Percentiles rank a stretch among this genome's conserved stretches.
Evolutionary conservation across 2,113 vertebrate species (phyloP).

Genomic region (Scolopax mira): DNA sequence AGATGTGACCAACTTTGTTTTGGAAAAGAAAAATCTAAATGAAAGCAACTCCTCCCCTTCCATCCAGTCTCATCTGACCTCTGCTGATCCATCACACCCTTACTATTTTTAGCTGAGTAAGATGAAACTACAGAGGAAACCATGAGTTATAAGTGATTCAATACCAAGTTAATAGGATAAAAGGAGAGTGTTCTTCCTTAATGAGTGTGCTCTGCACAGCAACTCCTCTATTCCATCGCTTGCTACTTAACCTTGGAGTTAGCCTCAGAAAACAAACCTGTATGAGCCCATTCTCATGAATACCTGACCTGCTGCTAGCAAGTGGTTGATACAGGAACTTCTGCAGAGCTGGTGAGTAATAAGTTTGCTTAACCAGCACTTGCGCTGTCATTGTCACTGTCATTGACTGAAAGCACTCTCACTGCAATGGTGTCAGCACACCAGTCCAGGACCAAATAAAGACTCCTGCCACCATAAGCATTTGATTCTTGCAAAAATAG

Average conservation of each 20-base stretch:
- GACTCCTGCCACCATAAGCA: background rate
- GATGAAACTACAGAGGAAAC: conserved; percentile 15
- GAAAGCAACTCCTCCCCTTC: conserved; percentile 21
- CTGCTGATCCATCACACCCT: conserved; percentile 34
- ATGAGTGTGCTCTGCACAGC: background rate
- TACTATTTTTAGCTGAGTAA: background rate
- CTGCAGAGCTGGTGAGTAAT: background rate
- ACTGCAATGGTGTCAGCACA: background rate
- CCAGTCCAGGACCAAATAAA: background rate
- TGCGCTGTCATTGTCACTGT: background rate
- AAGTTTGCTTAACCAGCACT: background rate
- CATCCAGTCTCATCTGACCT: conserved; percentile 18
- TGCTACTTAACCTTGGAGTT: background rate
- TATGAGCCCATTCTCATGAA: background rate
- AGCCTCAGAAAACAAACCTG: background rate
- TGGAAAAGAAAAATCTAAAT: background rate
- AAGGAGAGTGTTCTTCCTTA: background rate
- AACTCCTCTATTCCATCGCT: background rate
- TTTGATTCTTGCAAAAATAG: conserved; percentile 2
- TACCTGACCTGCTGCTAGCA: background rate
- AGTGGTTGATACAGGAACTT: background rate
- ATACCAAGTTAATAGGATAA: background rate
- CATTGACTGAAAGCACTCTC: background rate
- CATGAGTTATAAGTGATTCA: background rate
- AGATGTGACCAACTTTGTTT: background rate